These are phyloP conservation scores for Lamellibrachia columna DNA, from an alignment of 2,888 invertebrate genomes.

Conservation along the genomic window DNA sequence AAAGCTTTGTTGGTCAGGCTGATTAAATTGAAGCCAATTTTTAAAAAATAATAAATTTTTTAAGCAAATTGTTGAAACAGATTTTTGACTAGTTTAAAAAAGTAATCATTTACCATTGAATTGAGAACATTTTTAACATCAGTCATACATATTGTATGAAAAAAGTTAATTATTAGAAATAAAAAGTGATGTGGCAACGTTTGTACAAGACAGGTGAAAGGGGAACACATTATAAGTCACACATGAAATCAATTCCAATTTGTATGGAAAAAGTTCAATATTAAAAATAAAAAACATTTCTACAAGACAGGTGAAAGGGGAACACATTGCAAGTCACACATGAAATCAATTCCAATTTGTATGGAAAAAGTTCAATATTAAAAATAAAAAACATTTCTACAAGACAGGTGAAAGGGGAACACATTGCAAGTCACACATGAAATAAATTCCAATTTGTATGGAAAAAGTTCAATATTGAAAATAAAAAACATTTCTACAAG, in stretches of 20 bases:
- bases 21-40: neutral
- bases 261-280: neutral
- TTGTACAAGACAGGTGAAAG: neutral
- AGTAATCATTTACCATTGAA: neutral
- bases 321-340: too few relatives aligned
- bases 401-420: neutral
- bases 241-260: too few relatives aligned
- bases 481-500: neutral
- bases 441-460: neutral
- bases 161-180: neutral
- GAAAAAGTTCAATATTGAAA: neutral
- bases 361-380: neutral
- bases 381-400: neutral
- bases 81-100: neutral
- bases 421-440: too few relatives aligned
- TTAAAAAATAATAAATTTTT: neutral
- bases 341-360: too few relatives aligned
- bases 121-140: neutral
- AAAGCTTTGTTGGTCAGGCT: neutral
- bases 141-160: neutral
- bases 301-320: too few relatives aligned
- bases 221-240: too few relatives aligned
- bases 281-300: neutral
- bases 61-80: neutral
- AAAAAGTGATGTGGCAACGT: neutral